Evolutionary conservation across 2,888 invertebrate genomes (phyloP).

Genomic region (Loripinus fragilis): DNA sequence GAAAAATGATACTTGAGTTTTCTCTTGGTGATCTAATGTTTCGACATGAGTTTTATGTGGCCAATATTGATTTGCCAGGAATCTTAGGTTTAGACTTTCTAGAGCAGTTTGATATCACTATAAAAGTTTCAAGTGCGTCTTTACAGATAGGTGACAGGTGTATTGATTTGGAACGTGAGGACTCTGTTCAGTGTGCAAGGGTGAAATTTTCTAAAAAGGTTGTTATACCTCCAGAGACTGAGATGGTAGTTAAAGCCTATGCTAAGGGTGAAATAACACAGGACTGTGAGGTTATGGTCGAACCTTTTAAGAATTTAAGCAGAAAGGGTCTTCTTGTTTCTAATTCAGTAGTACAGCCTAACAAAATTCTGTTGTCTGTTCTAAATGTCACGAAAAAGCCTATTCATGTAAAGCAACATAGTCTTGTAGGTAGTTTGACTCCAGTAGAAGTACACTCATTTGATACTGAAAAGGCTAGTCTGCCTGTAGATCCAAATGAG

Average conservation of each 20-base stretch:
- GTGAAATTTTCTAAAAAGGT: conserved; percentile 15
- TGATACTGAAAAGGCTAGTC: not conserved
- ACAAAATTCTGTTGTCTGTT: not conserved
- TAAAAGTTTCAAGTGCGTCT: not conserved
- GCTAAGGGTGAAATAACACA: not conserved
- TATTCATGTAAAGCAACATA: not conserved
- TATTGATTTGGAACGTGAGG: conserved; percentile 12
- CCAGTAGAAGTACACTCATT: not conserved
- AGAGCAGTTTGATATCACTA: conserved; percentile 5
- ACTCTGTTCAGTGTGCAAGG: not conserved
- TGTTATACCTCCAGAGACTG: conserved; percentile 23
- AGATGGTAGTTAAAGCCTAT: conserved; percentile 18
- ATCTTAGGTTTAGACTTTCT: conserved; percentile 19
- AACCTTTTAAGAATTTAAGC: not conserved
- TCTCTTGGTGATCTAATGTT: not conserved
- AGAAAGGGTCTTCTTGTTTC: conserved; percentile 13
- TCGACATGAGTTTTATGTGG: conserved; percentile 14
- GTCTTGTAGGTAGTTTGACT: not conserved
- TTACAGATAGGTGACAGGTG: conserved; percentile 4
- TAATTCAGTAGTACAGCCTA: conserved; percentile 1
- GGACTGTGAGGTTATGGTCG: not conserved
- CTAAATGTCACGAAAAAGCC: not conserved
- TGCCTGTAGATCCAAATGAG: not conserved
- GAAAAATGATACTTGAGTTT: not conserved
- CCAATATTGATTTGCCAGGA: conserved; percentile 14